phyloP scores from a whole-genome alignment of 2,888 invertebrate species.

The Nomada goodeniana region DNA sequence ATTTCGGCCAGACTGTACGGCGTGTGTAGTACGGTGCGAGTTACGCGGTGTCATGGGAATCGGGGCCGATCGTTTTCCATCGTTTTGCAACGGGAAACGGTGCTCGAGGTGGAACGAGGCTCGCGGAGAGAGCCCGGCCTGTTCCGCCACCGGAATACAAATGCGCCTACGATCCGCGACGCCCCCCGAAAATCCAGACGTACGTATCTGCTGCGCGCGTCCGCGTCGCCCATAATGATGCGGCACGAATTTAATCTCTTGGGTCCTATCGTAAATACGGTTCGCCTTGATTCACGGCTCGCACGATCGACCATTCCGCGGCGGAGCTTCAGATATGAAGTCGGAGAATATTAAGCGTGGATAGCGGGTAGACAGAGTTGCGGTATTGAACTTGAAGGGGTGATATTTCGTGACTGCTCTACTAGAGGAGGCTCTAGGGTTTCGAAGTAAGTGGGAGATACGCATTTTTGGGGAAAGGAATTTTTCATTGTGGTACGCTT shows the following conservation, averaged over 20 bases:
- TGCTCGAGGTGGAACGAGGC: conserved; percentile 5
- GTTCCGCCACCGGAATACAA: conserved; percentile 69
- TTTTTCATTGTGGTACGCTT: no score
- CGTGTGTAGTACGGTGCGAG: conserved; percentile 45
- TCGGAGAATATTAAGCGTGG: not conserved
- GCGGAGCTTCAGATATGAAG: conserved; percentile 15
- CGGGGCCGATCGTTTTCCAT: conserved; percentile 64
- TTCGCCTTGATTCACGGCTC: conserved; percentile 39
- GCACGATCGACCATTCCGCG: conserved; percentile 30
- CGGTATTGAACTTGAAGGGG: not conserved
- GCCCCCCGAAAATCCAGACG: conserved; percentile 66
- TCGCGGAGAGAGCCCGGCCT: conserved; percentile 20
- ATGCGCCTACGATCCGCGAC: conserved; percentile 56
- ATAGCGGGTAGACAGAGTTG: not conserved
- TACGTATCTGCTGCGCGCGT: conserved; percentile 69
- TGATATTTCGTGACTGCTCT: no score
- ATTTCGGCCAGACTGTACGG: conserved; percentile 35
- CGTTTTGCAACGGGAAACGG: conserved; percentile 68
- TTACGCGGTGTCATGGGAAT: conserved; percentile 65
- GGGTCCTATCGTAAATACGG: conserved; percentile 59
- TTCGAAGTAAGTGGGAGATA: no score
- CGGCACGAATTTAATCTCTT: conserved; percentile 66
- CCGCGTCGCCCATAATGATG: conserved; percentile 71
- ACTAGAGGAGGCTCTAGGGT: no score
- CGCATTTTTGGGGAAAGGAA: no score